Percentiles rank a stretch among this genome's conserved stretches.
These are phyloP conservation scores for Tillus elongatus DNA, from an alignment of 2,888 invertebrate genomes.

Conservation along the genomic window DNA sequence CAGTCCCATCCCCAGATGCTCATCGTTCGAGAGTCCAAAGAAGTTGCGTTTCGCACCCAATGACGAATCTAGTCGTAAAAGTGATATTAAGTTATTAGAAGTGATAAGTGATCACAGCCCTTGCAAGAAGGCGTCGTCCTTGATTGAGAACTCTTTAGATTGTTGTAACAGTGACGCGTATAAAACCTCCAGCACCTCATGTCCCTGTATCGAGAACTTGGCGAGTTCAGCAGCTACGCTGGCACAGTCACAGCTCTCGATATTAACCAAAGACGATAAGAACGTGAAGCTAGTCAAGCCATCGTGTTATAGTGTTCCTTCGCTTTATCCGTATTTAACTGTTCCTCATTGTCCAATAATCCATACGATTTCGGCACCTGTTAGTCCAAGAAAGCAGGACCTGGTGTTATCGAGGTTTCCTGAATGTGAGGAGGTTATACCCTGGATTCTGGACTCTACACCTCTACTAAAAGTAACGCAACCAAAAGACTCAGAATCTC, in stretches of 20 bases:
- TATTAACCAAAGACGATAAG: conserved; percentile 28
- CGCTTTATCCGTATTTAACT: conserved; percentile 29
- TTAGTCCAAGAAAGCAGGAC: conserved; percentile 29
- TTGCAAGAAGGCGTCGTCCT: conserved; percentile 44
- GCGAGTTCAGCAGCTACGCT: conserved; percentile 36
- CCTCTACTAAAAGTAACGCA: conserved; percentile 35
- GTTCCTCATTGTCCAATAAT: conserved; percentile 26
- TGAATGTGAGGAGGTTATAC: conserved; percentile 31
- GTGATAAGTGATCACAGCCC: conserved; percentile 52
- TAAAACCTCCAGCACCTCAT: conserved; percentile 54
- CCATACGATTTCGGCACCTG: conserved; percentile 34
- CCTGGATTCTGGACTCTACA: conserved; percentile 33
- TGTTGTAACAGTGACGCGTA: conserved; percentile 40
- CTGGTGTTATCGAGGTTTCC: conserved; percentile 24
- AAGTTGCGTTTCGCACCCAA: conserved; percentile 62
- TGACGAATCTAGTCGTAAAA: conserved; percentile 40
- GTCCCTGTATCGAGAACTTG: conserved; percentile 60
- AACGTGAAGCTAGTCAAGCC: conserved; percentile 19
- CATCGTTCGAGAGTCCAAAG: conserved; percentile 77
- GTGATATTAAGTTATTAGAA: conserved; percentile 44
- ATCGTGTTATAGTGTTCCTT: conserved; percentile 35
- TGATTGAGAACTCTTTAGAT: conserved; percentile 45
- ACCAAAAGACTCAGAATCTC: conserved; percentile 24
- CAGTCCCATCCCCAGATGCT: conserved; percentile 55
- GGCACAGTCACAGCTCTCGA: conserved; percentile 35